Conservation (phyloP, 2,888 invertebrate species). For the Amphipoea oculea region DNA sequence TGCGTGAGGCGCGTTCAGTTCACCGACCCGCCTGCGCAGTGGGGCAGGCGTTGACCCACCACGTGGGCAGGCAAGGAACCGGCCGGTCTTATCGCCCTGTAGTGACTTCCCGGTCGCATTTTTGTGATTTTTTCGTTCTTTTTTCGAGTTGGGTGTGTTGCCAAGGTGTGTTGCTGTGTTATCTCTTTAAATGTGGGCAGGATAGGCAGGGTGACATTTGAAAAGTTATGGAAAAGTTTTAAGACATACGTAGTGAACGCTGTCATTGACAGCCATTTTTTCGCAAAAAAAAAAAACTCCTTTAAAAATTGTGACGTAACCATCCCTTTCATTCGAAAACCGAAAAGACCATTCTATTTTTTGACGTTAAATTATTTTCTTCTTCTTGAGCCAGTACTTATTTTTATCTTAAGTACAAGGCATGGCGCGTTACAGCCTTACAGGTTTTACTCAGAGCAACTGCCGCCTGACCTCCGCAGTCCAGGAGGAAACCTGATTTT, state of each 20-base stretch:
- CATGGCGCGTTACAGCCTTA: neutral
- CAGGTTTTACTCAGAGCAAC: conserved; percentile 37
- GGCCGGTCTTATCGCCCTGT: conserved; percentile 76
- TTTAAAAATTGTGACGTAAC: neutral
- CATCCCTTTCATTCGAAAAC: conserved; percentile 15
- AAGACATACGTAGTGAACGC: neutral
- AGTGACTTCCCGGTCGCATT: conserved; percentile 75
- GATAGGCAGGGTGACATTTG: neutral
- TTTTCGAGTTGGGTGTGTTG: conserved; percentile 24
- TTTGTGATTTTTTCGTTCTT: conserved; percentile 62
- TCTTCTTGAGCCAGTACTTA: neutral
- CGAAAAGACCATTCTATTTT: neutral
- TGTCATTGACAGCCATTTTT: neutral
- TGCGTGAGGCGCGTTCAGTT: conserved; percentile 74
- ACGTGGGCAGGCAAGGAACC: conserved; percentile 83
- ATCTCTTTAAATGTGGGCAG: neutral
- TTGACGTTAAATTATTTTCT: neutral
- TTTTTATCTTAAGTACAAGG: neutral
- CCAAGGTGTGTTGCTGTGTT: neutral
- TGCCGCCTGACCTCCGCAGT: conserved; percentile 30
- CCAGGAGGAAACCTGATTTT: conserved; percentile 45
- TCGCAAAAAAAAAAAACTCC: neutral
- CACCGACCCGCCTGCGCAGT: conserved; percentile 86
- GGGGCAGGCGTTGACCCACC: conserved; percentile 89
- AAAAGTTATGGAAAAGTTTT: neutral